These are phyloP conservation scores for Oxyura jamaicensis DNA, from an alignment of 2,113 vertebrate species.

Conservation along the genomic window DNA sequence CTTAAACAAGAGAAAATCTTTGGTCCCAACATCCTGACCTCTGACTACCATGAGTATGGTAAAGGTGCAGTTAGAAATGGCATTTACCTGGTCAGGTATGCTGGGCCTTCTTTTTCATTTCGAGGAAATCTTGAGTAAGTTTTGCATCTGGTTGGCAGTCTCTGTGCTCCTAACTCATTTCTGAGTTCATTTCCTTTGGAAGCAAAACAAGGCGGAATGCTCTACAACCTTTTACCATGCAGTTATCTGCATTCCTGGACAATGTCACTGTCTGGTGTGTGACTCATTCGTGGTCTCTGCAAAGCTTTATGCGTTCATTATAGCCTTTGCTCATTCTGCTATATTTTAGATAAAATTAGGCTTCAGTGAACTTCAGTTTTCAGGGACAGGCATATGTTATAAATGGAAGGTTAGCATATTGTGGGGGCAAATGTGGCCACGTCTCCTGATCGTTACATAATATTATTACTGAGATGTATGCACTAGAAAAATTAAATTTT, in stretches of 20 bases:
- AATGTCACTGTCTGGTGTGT: constrained; percentile 17
- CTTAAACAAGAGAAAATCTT: background rate
- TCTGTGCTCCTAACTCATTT: background rate
- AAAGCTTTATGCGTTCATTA: background rate
- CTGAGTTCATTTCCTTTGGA: constrained; percentile 25
- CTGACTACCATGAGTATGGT: background rate
- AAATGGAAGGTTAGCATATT: background rate
- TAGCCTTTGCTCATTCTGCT: background rate
- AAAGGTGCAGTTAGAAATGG: background rate
- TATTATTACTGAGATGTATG: background rate
- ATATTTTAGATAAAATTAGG: constrained; percentile 28
- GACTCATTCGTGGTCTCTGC: background rate
- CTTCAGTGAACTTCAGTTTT: background rate
- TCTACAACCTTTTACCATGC: background rate
- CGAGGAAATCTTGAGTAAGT: background rate
- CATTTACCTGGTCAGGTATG: background rate
- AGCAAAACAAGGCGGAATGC: constrained; percentile 1
- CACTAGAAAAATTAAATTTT: background rate
- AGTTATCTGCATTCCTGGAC: constrained; percentile 42
- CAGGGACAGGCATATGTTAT: background rate
- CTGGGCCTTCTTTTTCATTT: background rate
- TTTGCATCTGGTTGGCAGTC: background rate
- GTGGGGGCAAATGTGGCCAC: background rate
- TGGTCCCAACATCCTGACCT: background rate
- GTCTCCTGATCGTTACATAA: background rate